Conservation (phyloP, 2,113 vertebrate genomes). For the Cyphomyrus discorhynchus region DNA sequence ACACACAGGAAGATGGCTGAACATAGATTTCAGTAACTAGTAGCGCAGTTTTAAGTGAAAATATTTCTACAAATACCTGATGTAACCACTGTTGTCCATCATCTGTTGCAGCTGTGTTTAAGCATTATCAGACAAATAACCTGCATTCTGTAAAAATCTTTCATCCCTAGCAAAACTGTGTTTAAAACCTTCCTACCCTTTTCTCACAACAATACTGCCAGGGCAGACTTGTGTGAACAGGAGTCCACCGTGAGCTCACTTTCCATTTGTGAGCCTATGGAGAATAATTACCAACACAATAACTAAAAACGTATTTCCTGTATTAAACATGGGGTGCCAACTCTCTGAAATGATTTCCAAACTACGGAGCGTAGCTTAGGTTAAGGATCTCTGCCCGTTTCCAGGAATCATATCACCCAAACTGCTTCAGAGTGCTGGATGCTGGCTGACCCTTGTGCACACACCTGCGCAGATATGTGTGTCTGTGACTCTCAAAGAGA, state of each 20-base stretch:
- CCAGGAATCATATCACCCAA: not conserved
- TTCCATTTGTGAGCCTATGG: not conserved
- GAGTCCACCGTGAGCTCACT: not conserved
- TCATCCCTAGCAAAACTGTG: not conserved
- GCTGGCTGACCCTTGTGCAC: not conserved
- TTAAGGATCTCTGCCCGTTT: not conserved
- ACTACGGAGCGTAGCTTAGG: not conserved
- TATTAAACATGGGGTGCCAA: not conserved
- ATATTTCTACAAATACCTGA: not conserved
- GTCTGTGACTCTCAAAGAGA: not conserved
- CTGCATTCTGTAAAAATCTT: not conserved
- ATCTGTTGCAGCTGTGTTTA: not conserved
- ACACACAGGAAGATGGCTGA: not conserved
- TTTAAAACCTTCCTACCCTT: not conserved
- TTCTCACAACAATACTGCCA: not conserved
- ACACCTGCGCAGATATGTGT: not conserved
- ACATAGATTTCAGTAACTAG: not conserved
- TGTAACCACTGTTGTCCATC: not conserved
- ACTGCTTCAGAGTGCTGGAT: not conserved
- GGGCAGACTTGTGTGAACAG: not conserved
- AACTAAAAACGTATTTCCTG: not conserved
- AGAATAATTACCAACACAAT: conserved; percentile 6
- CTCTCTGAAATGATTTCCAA: not conserved
- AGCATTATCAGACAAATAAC: not conserved
- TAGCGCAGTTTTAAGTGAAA: not conserved